Conservation (phyloP, 2,113 vertebrate genomes). For the Nettapus auritus region DNA sequence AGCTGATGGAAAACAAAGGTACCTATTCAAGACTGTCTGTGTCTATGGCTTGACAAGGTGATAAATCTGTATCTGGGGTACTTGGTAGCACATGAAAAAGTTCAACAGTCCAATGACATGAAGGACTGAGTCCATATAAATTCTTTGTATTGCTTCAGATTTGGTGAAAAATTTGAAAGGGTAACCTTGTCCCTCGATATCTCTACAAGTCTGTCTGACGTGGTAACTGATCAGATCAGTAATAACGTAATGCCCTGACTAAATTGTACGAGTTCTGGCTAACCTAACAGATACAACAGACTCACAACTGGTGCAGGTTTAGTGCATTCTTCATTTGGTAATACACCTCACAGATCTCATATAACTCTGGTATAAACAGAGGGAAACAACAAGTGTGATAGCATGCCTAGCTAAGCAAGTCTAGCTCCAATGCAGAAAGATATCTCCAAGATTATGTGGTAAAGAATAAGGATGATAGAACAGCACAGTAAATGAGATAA, state of each 20-base stretch:
- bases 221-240: neutral
- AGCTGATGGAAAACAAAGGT: neutral
- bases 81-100: neutral
- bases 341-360: neutral
- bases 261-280: neutral
- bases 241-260: accelerated
- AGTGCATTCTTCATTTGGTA: neutral
- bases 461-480: neutral
- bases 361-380: neutral
- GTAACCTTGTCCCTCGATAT: neutral
- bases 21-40: neutral
- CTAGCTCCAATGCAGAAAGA: neutral
- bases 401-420: neutral
- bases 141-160: neutral
- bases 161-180: neutral
- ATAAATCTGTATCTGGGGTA: neutral
- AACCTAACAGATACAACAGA: neutral
- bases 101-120: neutral
- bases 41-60: neutral
- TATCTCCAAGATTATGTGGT: neutral
- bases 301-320: neutral
- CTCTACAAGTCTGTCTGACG: neutral
- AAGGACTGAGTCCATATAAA: neutral
- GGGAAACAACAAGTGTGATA: neutral
- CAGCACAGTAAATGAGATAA: neutral